Percentiles rank a stretch among this genome's conserved stretches.
These are phyloP conservation scores for Trissoscelio sp. DNA, from an alignment of 2,888 invertebrate genomes.

Conservation along the genomic window DNA sequence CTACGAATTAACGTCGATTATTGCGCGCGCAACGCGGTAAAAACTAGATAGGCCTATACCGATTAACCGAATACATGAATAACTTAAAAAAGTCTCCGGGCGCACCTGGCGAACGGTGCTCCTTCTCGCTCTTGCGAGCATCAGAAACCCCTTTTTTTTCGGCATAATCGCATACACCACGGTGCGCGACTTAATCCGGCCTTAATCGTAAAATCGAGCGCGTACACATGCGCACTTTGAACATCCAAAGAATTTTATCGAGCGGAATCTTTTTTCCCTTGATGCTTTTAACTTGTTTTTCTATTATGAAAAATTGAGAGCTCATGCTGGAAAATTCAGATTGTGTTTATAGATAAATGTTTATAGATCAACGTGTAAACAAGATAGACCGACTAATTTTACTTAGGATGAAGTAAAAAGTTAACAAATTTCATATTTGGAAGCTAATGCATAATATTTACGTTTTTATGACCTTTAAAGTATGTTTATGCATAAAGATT, in stretches of 20 bases:
- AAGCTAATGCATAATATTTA: too few species aligned
- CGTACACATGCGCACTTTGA: neutral
- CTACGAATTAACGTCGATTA: constrained; percentile 83
- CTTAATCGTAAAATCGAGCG: constrained; percentile 34
- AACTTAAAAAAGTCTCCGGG: constrained; percentile 78
- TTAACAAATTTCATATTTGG: too few species aligned
- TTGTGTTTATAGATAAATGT: too few species aligned
- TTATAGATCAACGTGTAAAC: too few species aligned
- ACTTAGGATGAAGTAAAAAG: too few species aligned
- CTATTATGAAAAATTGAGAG: too few species aligned
- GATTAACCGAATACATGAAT: constrained; percentile 84
- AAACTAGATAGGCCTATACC: constrained; percentile 77
- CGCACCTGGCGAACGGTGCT: constrained; percentile 76
- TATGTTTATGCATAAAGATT: too few species aligned
- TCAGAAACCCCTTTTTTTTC: constrained; percentile 45
- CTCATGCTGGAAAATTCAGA: constrained; percentile 11
- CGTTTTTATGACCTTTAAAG: too few species aligned
- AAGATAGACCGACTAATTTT: too few species aligned
- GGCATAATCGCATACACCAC: constrained; percentile 50
- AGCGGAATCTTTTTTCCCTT: constrained; percentile 25
- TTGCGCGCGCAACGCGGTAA: constrained; percentile 74
- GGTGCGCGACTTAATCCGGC: constrained; percentile 44
- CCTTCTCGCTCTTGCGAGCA: constrained; percentile 15
- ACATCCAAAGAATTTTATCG: constrained; percentile 37
- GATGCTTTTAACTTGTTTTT: too few species aligned